Evolutionary conservation across 2,888 invertebrate genomes (phyloP), one percentile per base, ranked within the genome.

Genomic region (Epinotia ramella): DNA sequence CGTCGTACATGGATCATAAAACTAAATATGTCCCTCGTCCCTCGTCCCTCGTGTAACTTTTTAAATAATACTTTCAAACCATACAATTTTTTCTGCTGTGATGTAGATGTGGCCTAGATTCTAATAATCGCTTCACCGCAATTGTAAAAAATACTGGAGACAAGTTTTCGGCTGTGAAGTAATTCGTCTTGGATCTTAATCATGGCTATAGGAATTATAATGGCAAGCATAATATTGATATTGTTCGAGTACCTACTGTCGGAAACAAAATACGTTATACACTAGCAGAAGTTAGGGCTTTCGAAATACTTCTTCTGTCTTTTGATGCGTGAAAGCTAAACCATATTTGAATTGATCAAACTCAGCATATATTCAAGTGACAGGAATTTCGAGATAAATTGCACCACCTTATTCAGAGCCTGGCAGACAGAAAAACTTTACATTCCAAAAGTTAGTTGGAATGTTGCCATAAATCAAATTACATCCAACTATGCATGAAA

Each of bases 401-500:
- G n/a, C 28, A 20, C 59, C 28, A 46, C 44, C 68, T 59, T 24
- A 40, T 69, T 59, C 24, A 68, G 44, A 46, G 57, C 20, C 56
- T 28, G 69, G 20, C 69, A 69, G 24, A 67, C 20, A 44, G 59
- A 68, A 68, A 68, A 69, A 69, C 60, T 60, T 46, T 24, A 69
- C 69, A 69, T 46, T 60, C 49, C 24, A 20, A 20, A 73, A 73
- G 65, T 73, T 66, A 13, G 33, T 64, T 66, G 60, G 66, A 69
- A 66, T 11, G 18, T 49, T 66, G 49, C 65, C 57, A 66, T 73
- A 73, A 33, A 73, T 73, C 73, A 67, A 49, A 66, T 66, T 46
- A 53, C 33, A 60, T 24, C 46, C 69, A 69, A 60, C 69, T 69
- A 69, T 69, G 69, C 69, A 69, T 69, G 69, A 69, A 60, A 69